A percentile compares a stretch with the other conserved stretches of the same genome.
These are phyloP conservation scores for Oryzias curvinotus DNA, from an alignment of 2,113 vertebrate genomes.

Conservation along the genomic window DNA sequence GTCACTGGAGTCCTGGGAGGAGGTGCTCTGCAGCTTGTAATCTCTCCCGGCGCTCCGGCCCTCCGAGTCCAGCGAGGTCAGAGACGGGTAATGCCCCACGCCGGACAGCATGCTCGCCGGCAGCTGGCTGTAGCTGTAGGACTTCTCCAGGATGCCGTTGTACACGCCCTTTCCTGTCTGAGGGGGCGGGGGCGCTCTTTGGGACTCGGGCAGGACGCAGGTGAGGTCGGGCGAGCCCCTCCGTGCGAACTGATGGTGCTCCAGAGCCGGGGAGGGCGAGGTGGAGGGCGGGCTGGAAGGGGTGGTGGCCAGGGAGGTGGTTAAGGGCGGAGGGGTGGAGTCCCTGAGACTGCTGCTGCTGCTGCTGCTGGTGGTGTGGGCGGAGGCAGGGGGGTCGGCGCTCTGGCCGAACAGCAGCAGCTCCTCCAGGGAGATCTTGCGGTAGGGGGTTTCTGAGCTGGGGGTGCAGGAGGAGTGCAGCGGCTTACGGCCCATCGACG, in stretches of 20 bases:
- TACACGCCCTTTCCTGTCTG: conserved; percentile 82
- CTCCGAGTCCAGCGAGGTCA: conserved; percentile 85
- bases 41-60: conserved; percentile 81
- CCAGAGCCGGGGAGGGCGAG: conserved; percentile 72
- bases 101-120: conserved; percentile 78
- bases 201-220: conserved; percentile 83
- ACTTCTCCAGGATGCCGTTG: conserved; percentile 97
- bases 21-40: conserved; percentile 85
- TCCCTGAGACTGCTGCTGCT: conserved; percentile 75
- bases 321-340: conserved; percentile 65
- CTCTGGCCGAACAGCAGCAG: conserved; percentile 83
- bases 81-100: conserved; percentile 85
- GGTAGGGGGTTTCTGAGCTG: conserved; percentile 83
- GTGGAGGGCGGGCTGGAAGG: conserved; percentile 76
- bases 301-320: conserved; percentile 71
- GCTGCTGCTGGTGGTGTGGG: conserved; percentile 49
- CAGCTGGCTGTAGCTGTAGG: conserved; percentile 94
- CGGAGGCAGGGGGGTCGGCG: conserved; percentile 69
- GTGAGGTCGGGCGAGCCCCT: conserved; percentile 89
- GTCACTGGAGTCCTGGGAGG: conserved; percentile 89
- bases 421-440: conserved; percentile 90
- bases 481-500: conserved; percentile 85
- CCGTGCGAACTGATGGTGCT: conserved; percentile 74
- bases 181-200: conserved; percentile 84
- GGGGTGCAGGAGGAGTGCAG: conserved; percentile 81